Base-by-base conservation (phyloP, 2,888 invertebrate species). In the Tetranychus truncatus region DNA sequence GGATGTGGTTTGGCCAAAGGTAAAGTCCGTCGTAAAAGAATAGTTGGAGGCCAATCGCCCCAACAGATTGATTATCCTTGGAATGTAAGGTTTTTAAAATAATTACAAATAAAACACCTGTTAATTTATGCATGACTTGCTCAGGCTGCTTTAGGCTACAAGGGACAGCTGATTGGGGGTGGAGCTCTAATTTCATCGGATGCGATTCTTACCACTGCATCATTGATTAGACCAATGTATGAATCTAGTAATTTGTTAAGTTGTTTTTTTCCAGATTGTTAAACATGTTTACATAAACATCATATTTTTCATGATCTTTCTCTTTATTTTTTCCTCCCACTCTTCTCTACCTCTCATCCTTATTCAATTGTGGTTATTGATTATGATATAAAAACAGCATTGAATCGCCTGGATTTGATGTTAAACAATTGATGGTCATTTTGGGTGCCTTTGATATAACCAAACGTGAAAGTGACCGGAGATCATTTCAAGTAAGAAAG, bases 21-120 rank as follows among this genome's bases (percentile, higher is more conserved):
- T 15, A 55, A 55, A 15, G 55, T 55, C 15, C 34, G 55, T 1
- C 21, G 21, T 6, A 74, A 71, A 34, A 5, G 75, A 72, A 72
- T 75, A 6, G 75, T 75, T 24, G 75, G 75, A 6, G 75, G 75
- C n/a, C 44, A 21, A 72, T 71, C 71, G 7, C 24, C 9, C 34
- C 71, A 55, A n/a, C n/a, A 71, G n/a, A 71, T 71, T 34, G 55
- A 72, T 3, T 75, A 75, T 34, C 75, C 75, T 46, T 75, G 75
- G 75, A 75, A 65, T 69, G 75, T 45, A 65, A 55, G 34, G 15
- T 55, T 6, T 2, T 15, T 55, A 55, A 55, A 15, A 74, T 18
- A 18, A 7, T 45, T 21, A 69, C 9, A 15, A 9, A 69, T 15
- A 55, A 55, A 55, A 55, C 55, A 55, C 9, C 7, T 55, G 15